phyloP scores from a whole-genome alignment of 2,888 invertebrate genomes.

The Eupeodes luniger region DNA sequence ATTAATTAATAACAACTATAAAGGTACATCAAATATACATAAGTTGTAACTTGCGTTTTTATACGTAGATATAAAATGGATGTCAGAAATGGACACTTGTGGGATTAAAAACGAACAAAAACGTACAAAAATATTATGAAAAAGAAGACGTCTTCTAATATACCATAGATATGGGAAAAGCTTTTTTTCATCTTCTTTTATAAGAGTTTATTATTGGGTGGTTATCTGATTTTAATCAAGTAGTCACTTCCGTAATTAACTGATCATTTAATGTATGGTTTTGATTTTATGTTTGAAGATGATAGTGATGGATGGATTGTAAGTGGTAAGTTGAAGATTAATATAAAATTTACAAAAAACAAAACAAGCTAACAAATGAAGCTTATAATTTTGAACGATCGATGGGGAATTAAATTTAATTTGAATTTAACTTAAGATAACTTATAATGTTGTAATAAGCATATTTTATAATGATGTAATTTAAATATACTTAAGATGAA shows the following conservation, averaged over 20 bases:
- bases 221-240: slow-evolving; percentile 52
- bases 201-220: slow-evolving; percentile 56
- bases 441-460: no score
- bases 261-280: slow-evolving; percentile 41
- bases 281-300: slow-evolving; percentile 1
- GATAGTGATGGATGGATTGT: slow-evolving; percentile 20
- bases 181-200: not conserved
- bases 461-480: no score
- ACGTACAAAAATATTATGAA: not conserved
- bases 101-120: slow-evolving; percentile 14
- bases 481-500: no score
- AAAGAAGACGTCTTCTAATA: slow-evolving; percentile 34
- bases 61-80: slow-evolving; percentile 14
- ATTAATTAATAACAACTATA: slow-evolving; percentile 44
- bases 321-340: slow-evolving; percentile 22
- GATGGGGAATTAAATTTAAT: not conserved
- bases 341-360: not conserved
- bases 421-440: not conserved
- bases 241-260: slow-evolving; percentile 65
- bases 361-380: not conserved
- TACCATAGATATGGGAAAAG: not conserved
- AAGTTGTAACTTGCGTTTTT: slow-evolving; percentile 28
- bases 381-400: not conserved
- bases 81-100: slow-evolving; percentile 12
- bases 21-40: slow-evolving; percentile 29